Conservation (phyloP, 2,113 vertebrate genomes). For the Platysternon megacephalum region DNA sequence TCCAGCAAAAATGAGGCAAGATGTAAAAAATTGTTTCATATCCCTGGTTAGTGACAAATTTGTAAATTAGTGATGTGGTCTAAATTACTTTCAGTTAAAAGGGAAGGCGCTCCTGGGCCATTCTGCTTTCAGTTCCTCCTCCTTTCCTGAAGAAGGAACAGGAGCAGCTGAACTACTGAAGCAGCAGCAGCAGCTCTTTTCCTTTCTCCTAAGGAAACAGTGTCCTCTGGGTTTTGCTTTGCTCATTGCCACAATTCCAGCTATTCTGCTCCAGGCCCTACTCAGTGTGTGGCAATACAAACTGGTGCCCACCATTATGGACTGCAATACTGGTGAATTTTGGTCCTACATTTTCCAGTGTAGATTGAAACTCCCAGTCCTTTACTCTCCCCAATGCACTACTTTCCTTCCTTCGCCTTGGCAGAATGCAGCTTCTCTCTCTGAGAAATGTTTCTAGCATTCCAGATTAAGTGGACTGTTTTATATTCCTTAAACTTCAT, state of each 20-base stretch:
- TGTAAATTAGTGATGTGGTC: background rate
- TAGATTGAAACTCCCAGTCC: accelerated
- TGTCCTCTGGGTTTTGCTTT: background rate
- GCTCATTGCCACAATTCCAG: background rate
- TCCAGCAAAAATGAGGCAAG: background rate
- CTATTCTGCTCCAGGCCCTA: background rate
- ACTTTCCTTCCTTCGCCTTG: background rate
- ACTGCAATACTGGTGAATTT: background rate
- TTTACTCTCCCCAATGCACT: background rate
- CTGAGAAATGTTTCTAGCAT: background rate
- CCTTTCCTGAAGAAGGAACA: background rate
- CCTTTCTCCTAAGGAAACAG: background rate
- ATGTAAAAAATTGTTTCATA: background rate
- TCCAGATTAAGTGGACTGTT: slow-evolving; percentile 40
- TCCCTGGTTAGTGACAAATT: background rate
- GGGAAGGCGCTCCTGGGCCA: accelerated
- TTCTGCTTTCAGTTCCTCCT: background rate
- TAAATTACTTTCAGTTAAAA: background rate
- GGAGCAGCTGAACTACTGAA: background rate
- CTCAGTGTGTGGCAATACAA: background rate
- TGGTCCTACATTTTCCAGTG: accelerated
- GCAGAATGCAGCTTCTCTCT: background rate
- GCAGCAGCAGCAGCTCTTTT: background rate
- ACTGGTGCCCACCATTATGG: background rate
- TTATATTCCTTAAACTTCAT: background rate